These are phyloP conservation scores for Raja brachyura DNA, from an alignment of 2,113 vertebrate genomes.

Conservation along the genomic window DNA sequence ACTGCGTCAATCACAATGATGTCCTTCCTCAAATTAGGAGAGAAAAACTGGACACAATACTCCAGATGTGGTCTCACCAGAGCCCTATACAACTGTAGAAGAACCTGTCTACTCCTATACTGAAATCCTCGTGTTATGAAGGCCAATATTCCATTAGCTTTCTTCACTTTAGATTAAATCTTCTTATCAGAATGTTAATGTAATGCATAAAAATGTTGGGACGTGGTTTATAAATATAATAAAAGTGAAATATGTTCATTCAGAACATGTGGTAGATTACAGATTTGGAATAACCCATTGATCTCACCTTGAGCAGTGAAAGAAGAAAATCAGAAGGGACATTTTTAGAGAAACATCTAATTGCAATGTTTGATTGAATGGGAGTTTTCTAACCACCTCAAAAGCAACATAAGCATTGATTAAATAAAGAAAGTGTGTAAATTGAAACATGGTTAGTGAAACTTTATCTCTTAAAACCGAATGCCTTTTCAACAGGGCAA, in stretches of 20 bases:
- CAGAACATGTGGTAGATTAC: neutral
- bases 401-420: neutral
- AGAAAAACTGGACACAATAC: no score
- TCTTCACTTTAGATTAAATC: neutral
- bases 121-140: no score
- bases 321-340: neutral
- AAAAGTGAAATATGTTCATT: neutral
- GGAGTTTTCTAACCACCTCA: neutral
- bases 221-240: no score
- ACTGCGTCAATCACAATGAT: no score
- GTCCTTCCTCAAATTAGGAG: no score
- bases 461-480: neutral
- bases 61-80: no score
- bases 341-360: neutral
- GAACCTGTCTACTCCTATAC: no score
- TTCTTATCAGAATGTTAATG: neutral
- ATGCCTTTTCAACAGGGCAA: constrained; percentile 59
- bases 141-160: no score
- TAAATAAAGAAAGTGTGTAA: neutral
- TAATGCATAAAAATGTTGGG: neutral
- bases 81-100: no score
- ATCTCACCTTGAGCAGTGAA: neutral
- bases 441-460: neutral
- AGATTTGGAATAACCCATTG: neutral
- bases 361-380: neutral